Base-by-base conservation (phyloP, 2,113 vertebrate species). In the Fulica atra region DNA sequence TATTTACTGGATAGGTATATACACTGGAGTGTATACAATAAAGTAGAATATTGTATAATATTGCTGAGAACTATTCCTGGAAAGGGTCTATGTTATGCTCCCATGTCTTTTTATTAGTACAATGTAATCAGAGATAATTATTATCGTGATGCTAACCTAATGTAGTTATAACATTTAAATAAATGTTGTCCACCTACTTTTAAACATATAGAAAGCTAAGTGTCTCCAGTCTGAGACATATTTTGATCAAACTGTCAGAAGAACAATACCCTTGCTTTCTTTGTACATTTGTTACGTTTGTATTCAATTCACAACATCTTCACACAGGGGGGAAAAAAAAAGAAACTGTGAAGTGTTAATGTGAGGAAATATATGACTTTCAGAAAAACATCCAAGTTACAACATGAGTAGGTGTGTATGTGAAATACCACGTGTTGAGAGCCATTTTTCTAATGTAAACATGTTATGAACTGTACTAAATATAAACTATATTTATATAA, bases 251-350 rank as follows among this genome's bases (percentile, higher is more conserved):
- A 60, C 16, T 53, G 16, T 69, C 69, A 84, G 56, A 80, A 80
- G 42, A 91, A 50, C n/a, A 81, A 78, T 71, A 36, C 7, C 3
- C 10, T 68, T 57, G 25, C 23, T 89, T 87, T 68, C 61, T 68
- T 74, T 59, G 44, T 46, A 19, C 44, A 46, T 46, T 18, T 46
- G 5, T 33, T 38, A 57, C 14, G 31, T 92, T 72, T 77, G 23
- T 11, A 13, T 92, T 72, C 54, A 42, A 26, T 65, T 42, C 44
- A 65, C 19, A 79, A 9, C 3, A 57, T 5, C 9, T 50, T 76
- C n/a, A 66, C 13, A 26, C 4, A 51, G 6, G 1, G 1, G 5
- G 9, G 35, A 15, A 33, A 71, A 19, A 13, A 7, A 4, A 6
- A 15, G 0, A 24, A 77, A 14, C 11, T 25, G 3, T 53, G 25